Conservation (phyloP, 2,797 vertebrate genomes). For the Mormyrus hasselquistii region DNA sequence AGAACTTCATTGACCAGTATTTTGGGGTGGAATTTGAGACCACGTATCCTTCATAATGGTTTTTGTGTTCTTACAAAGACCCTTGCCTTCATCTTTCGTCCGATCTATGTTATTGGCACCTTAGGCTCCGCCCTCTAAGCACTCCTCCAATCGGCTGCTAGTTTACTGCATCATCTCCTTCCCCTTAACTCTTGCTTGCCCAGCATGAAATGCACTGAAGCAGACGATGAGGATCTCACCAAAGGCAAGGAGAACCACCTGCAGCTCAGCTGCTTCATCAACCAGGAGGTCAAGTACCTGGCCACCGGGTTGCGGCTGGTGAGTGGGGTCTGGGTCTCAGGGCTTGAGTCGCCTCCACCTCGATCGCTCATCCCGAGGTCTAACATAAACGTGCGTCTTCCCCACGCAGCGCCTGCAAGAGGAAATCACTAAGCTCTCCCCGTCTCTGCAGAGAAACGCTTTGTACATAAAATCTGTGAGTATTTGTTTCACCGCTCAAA, state of each 20-base stretch:
- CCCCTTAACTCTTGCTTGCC: conserved; percentile 22
- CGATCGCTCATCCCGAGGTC: background rate
- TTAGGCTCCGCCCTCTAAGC: background rate
- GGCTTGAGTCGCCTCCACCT: background rate
- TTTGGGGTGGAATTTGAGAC: conserved; percentile 96
- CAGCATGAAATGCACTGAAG: conserved; percentile 98
- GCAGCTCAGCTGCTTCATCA: conserved; percentile 98
- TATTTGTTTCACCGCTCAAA: conserved; percentile 21
- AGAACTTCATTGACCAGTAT: conserved; percentile 97
- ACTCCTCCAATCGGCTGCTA: background rate
- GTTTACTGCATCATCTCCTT: background rate
- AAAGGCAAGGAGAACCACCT: conserved; percentile 93
- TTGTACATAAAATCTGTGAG: conserved; percentile 96
- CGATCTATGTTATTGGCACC: background rate
- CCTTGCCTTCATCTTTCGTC: background rate
- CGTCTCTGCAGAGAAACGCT: conserved; percentile 89
- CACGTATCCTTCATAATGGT: conserved; percentile 74
- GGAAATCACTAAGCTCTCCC: conserved; percentile 94
- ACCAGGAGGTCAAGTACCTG: conserved; percentile 98
- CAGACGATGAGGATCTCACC: conserved; percentile 88
- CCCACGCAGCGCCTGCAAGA: conserved; percentile 87
- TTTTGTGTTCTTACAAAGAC: background rate
- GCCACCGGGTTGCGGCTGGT: conserved; percentile 94
- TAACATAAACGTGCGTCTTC: background rate
- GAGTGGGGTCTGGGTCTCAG: conserved; percentile 38